These are phyloP conservation scores for Clitarchus hookeri DNA, from an alignment of 2,888 invertebrate species.

Conservation along the genomic window DNA sequence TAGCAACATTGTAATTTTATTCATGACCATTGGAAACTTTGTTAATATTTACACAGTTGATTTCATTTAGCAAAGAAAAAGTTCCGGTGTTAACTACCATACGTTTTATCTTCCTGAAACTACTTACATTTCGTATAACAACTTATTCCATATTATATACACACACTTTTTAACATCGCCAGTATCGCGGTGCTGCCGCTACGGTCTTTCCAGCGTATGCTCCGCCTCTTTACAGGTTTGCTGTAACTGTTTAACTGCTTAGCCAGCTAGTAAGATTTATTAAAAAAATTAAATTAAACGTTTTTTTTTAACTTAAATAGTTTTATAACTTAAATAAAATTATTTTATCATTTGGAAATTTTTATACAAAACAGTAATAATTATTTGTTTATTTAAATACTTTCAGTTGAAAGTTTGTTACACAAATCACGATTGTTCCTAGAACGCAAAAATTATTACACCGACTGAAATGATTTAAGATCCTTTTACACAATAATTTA, in stretches of 20 bases:
- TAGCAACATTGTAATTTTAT: background rate
- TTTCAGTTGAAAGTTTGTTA: no score
- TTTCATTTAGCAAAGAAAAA: background rate
- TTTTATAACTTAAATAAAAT: no score
- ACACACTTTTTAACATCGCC: background rate
- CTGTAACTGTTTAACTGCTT: background rate
- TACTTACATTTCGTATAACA: background rate
- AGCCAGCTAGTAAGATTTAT: no score
- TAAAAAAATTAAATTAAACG: no score
- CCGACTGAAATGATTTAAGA: no score
- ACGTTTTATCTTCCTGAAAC: background rate
- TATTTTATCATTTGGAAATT: no score
- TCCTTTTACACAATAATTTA: no score
- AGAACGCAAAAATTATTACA: no score
- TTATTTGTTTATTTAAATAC: no score
- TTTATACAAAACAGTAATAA: no score
- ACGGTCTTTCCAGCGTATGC: background rate
- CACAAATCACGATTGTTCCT: no score
- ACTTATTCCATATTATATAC: background rate
- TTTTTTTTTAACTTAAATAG: no score
- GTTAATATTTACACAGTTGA: background rate
- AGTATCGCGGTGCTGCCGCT: background rate
- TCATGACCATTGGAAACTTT: background rate
- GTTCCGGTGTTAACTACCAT: background rate
- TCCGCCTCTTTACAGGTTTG: background rate